phyloP scores from a whole-genome alignment of 2,113 vertebrate genomes.

The Corythaixoides concolor region DNA sequence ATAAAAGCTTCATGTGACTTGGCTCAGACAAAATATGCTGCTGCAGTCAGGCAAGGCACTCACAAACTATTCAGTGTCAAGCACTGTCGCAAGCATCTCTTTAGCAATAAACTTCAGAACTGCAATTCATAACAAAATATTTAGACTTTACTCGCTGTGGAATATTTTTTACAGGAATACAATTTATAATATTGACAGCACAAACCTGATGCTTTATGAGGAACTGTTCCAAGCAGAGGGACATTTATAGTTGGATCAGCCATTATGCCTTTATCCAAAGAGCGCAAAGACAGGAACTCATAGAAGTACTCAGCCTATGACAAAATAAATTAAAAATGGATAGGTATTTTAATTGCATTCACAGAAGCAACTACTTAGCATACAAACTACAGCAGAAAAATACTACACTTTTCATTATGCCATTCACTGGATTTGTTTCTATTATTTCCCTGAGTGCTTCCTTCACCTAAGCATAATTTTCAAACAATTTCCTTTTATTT shows the following conservation, averaged over 20 bases:
- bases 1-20: background rate
- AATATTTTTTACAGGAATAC: background rate
- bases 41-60: background rate
- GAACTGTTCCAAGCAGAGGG: slow-evolving; percentile 84
- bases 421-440: background rate
- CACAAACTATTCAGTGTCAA: background rate
- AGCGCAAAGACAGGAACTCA: slow-evolving; percentile 88
- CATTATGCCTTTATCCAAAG: slow-evolving; percentile 91
- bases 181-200: slow-evolving; percentile 25
- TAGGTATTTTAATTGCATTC: background rate
- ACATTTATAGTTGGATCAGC: slow-evolving; percentile 87
- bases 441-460: background rate
- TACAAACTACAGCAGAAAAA: background rate
- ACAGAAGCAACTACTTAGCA: background rate
- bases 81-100: background rate
- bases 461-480: background rate
- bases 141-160: background rate
- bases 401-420: background rate
- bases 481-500: background rate
- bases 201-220: slow-evolving; percentile 88
- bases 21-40: background rate
- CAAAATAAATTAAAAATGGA: slow-evolving; percentile 39
- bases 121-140: background rate
- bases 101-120: background rate
- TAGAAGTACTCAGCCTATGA: slow-evolving; percentile 89